Base-by-base conservation (phyloP, 2,113 vertebrate genomes). In the Steatornis caripensis region DNA sequence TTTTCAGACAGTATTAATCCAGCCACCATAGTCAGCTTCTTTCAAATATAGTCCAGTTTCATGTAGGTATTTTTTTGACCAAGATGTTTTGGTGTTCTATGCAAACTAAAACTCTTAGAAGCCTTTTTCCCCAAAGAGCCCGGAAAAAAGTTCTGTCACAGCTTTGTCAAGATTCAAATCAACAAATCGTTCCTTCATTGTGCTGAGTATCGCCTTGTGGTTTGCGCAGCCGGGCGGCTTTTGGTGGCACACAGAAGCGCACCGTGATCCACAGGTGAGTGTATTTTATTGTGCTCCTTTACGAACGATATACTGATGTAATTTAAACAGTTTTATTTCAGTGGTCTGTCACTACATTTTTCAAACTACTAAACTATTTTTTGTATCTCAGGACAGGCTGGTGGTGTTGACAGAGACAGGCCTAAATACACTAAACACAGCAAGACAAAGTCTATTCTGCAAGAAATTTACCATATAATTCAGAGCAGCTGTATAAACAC, bases 101-200 rank as follows among this genome's bases (percentile, higher is more conserved):
- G 1, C n/a, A 77, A 71, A 74, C 29, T 46, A 60, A 71, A 93
- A 62, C 27, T 60, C 45, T 58, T 41, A 64, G 30, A 51, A 17
- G 12, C 8, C 11, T 85, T 84, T 54, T 65, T 23, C 5, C 3
- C 24, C 21, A 36, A 62, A 76, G 20, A 64, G 32, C 7, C 23
- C 22, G 26, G 34, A 64, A 65, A 71, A 66, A 58, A 12, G 8
- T 57, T 61, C 49, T 82, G n/a, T 18, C 11, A 6, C 1, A 7
- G 41, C 41, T 91, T 57, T 78, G 23, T 49, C 36, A 61, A 83
- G 70, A 66, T 45, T 84, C 34, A 69, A 45, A 80, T 39, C 26
- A 48, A 19, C 5, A 0, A 30, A 34, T 32, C 4, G 6, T 37
- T 58, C 1, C 0, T 51, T 68, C 19, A 2, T 8, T 26, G 21